Percentiles rank a stretch among this genome's conserved stretches.
phyloP scores from a whole-genome alignment of 2,113 vertebrate species.

The Clarias macrocephalus region DNA sequence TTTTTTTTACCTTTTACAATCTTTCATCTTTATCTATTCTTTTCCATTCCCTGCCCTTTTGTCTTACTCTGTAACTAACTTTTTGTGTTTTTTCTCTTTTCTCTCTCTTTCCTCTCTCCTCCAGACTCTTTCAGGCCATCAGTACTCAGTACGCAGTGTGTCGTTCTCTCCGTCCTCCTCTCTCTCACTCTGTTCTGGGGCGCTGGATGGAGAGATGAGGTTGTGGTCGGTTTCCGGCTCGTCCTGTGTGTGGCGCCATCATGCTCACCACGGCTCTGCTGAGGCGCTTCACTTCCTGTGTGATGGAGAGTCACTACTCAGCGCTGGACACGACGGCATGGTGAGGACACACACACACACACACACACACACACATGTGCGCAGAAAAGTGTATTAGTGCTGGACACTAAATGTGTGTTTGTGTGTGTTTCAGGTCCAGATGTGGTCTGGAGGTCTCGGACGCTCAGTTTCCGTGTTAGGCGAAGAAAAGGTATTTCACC shows the following conservation, averaged over 20 bases:
- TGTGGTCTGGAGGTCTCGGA: constrained; percentile 84
- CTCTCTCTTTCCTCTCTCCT: not conserved
- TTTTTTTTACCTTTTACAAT: too few relatives aligned
- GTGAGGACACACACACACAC: constrained; percentile 62
- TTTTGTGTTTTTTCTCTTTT: too few relatives aligned
- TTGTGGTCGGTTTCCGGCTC: constrained; percentile 80
- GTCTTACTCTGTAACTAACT: not conserved
- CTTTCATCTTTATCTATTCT: not conserved
- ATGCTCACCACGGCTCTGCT: constrained; percentile 74
- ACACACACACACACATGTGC: not conserved
- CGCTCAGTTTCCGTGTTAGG: constrained; percentile 59
- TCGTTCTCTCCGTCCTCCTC: constrained; percentile 73
- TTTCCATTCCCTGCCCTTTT: not conserved
- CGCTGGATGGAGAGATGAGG: constrained; percentile 74
- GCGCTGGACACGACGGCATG: constrained; percentile 76
- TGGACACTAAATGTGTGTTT: not conserved
- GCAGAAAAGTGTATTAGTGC: not conserved
- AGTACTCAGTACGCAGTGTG: constrained; percentile 73
- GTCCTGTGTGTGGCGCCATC: constrained; percentile 73
- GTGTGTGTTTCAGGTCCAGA: constrained; percentile 71
- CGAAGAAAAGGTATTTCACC: constrained; percentile 54
- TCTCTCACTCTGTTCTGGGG: constrained; percentile 74
- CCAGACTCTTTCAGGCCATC: constrained; percentile 75
- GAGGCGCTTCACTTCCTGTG: constrained; percentile 71
- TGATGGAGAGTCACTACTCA: constrained; percentile 74